Percentiles rank a stretch among this genome's conserved stretches.
Evolutionary conservation across 2,797 vertebrate genomes (phyloP).

Genomic region (Acrossocheilus wenchowensis): DNA sequence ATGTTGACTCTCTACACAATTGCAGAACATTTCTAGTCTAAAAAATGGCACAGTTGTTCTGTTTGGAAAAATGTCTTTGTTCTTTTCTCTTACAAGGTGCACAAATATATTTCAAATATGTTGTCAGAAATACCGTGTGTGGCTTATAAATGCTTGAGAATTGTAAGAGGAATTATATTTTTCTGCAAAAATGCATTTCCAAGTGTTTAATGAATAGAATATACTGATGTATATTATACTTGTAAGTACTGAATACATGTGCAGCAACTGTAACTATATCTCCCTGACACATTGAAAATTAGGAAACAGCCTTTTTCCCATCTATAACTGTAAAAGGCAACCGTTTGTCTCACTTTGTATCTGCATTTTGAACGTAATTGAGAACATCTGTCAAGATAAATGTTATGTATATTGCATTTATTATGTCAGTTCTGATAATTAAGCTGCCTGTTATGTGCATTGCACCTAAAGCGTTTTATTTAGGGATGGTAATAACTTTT

Average conservation of each 20-base stretch:
- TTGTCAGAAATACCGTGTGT: not conserved
- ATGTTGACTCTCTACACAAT: not conserved
- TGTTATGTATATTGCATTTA: not conserved
- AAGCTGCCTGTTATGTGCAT: not conserved
- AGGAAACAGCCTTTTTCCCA: not conserved
- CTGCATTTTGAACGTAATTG: not conserved
- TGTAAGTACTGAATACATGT: not conserved
- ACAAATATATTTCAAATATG: not conserved
- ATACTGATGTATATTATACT: not conserved
- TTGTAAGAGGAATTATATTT: not conserved
- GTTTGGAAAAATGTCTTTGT: conserved; percentile 46
- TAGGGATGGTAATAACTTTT: not conserved
- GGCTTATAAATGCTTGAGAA: not conserved
- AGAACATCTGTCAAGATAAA: conserved; percentile 31
- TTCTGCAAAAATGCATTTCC: not conserved
- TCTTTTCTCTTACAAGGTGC: conserved; percentile 3
- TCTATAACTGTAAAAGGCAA: not conserved
- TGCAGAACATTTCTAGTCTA: conserved; percentile 20
- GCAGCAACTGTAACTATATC: not conserved
- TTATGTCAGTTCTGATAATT: conserved; percentile 20
- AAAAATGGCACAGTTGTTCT: conserved; percentile 24
- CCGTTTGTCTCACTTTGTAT: conserved; percentile 1
- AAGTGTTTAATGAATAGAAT: not conserved
- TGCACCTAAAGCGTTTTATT: conserved; percentile 2
- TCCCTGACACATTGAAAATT: not conserved